Evolutionary conservation across 2,797 vertebrate species (phyloP).

Genomic region (Cossypha dichroa): DNA sequence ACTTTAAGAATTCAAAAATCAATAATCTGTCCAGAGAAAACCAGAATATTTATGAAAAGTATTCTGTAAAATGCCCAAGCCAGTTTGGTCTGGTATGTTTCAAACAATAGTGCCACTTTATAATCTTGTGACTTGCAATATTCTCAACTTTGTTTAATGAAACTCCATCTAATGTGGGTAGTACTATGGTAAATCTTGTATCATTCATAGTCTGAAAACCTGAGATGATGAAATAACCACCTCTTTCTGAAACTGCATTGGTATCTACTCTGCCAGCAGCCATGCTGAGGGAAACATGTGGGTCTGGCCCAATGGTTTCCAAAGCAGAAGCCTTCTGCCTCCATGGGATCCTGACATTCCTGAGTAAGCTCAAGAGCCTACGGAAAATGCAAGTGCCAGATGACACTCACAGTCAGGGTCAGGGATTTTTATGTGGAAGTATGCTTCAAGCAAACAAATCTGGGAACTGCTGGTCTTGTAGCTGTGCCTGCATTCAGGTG

Average conservation of each 20-base stretch:
- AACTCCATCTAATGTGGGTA: background rate
- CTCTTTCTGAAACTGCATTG: background rate
- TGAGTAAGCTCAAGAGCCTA: background rate
- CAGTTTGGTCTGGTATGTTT: background rate
- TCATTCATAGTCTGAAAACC: background rate
- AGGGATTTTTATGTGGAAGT: rapidly evolving
- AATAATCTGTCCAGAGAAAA: background rate
- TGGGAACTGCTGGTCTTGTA: background rate
- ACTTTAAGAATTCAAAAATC: background rate
- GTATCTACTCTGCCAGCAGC: background rate
- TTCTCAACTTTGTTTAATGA: background rate
- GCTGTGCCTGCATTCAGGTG: background rate
- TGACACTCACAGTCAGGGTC: background rate
- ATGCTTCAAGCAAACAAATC: background rate
- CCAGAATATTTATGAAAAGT: background rate
- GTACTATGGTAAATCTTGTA: background rate
- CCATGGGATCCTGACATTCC: background rate
- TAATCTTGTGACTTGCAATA: background rate
- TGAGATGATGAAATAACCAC: background rate
- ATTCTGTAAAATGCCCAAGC: background rate
- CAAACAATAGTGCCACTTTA: background rate
- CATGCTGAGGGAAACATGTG: background rate
- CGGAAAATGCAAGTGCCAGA: background rate
- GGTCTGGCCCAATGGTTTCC: background rate
- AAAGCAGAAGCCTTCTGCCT: background rate